phyloP scores from a whole-genome alignment of 37 sponge, comb jelly and placozoan genomes.

The Axinella damicornis region DNA sequence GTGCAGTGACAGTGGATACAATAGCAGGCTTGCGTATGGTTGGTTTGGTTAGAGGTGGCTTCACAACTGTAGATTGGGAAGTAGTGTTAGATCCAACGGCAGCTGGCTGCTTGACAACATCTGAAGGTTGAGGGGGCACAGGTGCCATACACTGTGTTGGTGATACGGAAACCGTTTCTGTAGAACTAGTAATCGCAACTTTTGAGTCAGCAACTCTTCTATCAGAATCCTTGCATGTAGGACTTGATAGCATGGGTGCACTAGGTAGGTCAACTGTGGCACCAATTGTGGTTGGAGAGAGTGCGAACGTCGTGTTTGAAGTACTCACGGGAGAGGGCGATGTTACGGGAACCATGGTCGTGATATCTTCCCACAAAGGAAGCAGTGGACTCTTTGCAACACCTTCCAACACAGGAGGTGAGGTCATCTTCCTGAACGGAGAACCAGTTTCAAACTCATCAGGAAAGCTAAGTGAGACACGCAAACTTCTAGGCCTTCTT shows the following conservation, averaged over 20 bases:
- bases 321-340: too few relatives aligned
- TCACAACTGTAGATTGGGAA: not conserved
- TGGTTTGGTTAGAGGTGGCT: not conserved
- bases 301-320: too few relatives aligned
- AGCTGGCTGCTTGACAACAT: not conserved
- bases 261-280: not conserved
- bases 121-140: not conserved
- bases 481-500: conserved; percentile 31
- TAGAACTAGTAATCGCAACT: not conserved
- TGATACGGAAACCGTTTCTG: not conserved
- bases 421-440: not conserved
- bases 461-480: conserved; percentile 58
- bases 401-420: too few relatives aligned
- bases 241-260: not conserved
- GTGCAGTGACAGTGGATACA: too few relatives aligned
- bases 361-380: too few relatives aligned
- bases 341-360: too few relatives aligned
- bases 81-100: not conserved
- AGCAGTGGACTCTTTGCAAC: too few relatives aligned
- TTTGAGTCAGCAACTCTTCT: not conserved
- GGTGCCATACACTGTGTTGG: not conserved
- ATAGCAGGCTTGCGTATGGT: not conserved
- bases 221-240: too few relatives aligned
- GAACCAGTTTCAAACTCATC: conserved; percentile 41
- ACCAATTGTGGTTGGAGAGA: not conserved